These are phyloP conservation scores for Podiceps cristatus DNA, from an alignment of 2,113 vertebrate species.

Conservation along the genomic window DNA sequence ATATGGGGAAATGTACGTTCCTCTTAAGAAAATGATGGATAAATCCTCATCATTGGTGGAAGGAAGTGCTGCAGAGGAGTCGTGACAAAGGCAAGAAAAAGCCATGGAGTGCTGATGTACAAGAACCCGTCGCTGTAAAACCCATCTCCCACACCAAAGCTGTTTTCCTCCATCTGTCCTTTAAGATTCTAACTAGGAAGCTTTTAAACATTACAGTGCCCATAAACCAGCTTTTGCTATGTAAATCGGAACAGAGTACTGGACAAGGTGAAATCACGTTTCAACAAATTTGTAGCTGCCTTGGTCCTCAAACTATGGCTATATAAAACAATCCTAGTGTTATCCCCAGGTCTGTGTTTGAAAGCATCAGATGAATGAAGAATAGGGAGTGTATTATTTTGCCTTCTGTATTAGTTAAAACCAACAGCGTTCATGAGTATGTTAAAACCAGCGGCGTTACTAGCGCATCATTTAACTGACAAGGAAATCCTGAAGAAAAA, in stretches of 20 bases:
- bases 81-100: neutral
- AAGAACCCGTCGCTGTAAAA: fast-evolving
- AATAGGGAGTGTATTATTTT: fast-evolving
- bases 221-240: fast-evolving
- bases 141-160: neutral
- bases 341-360: fast-evolving
- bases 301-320: neutral
- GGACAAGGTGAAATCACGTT: fast-evolving
- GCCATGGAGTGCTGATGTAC: fast-evolving
- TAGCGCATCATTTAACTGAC: fast-evolving
- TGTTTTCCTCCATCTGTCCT: neutral
- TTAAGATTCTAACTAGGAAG: neutral
- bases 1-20: neutral
- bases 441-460: fast-evolving
- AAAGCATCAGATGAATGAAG: neutral
- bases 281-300: too few relatives aligned
- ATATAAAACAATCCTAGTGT: neutral
- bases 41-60: neutral
- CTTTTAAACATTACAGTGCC: neutral
- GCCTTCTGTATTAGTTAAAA: neutral
- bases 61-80: neutral
- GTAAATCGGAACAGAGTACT: neutral
- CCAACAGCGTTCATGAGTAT: neutral
- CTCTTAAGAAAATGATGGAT: neutral
- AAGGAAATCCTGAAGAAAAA: neutral